These are phyloP conservation scores for Epiperipatus broadwayi DNA, from an alignment of 2,888 invertebrate species.

Conservation along the genomic window DNA sequence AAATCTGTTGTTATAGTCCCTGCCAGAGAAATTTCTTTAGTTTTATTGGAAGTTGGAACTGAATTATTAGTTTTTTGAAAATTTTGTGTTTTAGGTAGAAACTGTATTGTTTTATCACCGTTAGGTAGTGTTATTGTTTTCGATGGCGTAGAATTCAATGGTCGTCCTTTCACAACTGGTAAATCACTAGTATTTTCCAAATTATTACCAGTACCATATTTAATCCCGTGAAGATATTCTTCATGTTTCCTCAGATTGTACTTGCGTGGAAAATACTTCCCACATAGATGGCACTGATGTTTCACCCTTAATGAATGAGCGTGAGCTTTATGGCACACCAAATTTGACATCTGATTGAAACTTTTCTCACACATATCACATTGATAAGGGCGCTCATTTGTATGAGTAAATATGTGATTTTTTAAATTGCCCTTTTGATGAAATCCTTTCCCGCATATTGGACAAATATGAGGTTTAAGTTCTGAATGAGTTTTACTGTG, in stretches of 20 bases:
- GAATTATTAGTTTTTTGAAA: too few species aligned
- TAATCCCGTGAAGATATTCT: conserved; percentile 37
- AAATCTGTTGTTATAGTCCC: too few species aligned
- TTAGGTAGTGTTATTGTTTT: conserved; percentile 21
- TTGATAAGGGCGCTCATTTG: conserved; percentile 54
- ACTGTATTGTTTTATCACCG: conserved; percentile 23
- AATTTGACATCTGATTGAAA: conserved; percentile 59
- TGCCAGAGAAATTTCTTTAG: too few species aligned
- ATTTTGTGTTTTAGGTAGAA: too few species aligned
- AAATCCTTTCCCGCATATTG: conserved; percentile 53
- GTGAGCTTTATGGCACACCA: conserved; percentile 51
- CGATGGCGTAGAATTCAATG: too few species aligned
- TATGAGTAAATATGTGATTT: conserved; percentile 56
- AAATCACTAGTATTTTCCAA: too few species aligned
- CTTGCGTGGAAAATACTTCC: conserved; percentile 36
- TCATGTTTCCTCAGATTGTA: conserved; percentile 38
- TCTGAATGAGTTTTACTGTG: conserved; percentile 56
- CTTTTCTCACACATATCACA: conserved; percentile 52
- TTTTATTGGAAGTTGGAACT: too few species aligned
- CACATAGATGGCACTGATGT: conserved; percentile 36
- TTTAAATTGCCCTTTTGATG: conserved; percentile 60
- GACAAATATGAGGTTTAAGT: conserved; percentile 50
- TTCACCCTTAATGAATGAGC: conserved; percentile 36
- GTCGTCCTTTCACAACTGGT: too few species aligned
- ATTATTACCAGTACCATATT: conserved; percentile 25